phyloP scores from a whole-genome alignment of 2,797 vertebrate genomes.

The Gambelia wislizenii region DNA sequence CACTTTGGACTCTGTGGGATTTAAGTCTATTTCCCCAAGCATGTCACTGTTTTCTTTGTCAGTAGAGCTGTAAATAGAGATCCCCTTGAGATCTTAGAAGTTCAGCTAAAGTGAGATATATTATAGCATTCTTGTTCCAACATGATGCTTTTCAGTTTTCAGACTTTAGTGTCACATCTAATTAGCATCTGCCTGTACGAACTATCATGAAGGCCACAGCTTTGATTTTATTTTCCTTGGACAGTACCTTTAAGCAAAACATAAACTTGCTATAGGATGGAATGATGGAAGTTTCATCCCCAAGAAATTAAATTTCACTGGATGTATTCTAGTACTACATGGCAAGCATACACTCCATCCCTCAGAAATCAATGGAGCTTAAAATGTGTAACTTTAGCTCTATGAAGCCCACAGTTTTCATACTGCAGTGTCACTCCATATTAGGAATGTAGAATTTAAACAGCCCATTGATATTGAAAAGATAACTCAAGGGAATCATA shows the following conservation, averaged over 20 bases:
- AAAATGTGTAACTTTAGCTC: neutral
- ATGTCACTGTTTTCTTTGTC: neutral
- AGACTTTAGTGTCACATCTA: constrained; percentile 20
- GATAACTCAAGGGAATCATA: neutral
- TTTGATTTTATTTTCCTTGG: constrained; percentile 17
- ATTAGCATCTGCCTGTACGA: constrained; percentile 10
- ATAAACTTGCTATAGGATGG: neutral
- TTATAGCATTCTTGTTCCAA: constrained; percentile 35
- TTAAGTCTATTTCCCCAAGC: constrained; percentile 20
- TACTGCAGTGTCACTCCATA: neutral
- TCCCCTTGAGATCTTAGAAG: constrained; percentile 6
- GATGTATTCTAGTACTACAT: neutral
- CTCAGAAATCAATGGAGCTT: neutral
- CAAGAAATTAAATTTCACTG: neutral
- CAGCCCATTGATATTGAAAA: constrained; percentile 17
- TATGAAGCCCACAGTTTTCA: neutral
- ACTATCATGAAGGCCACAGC: neutral
- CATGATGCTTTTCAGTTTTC: constrained; percentile 21
- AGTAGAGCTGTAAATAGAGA: constrained; percentile 26
- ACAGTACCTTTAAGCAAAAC: constrained; percentile 19
- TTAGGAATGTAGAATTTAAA: neutral
- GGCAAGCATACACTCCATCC: neutral
- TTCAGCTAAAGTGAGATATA: constrained; percentile 34
- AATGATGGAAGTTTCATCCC: neutral
- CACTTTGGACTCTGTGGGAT: constrained; percentile 13